Base-by-base conservation (phyloP, 2,888 invertebrate species). In the Dolomedes plantarius region DNA sequence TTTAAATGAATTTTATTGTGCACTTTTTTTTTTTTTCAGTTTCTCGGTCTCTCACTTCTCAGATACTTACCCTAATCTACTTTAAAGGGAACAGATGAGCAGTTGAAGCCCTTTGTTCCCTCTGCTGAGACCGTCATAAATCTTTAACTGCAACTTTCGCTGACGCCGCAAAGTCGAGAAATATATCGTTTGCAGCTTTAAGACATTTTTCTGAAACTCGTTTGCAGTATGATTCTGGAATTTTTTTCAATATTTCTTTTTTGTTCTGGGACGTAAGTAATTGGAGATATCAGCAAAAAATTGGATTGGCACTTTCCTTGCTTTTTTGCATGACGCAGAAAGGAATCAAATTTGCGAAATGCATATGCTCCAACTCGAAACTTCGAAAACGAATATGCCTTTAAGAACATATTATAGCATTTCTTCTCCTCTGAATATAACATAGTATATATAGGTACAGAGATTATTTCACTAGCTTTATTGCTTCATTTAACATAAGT, bases 91-190 rank as follows among this genome's bases (percentile, higher is more conserved):
- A 23, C 56, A 23, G 23, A 56, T 23, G 41, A 46, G 16, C 3
- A 56, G 23, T 16, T 56, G 23, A 56, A 56, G 56, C 19, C 23
- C 23, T 56, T 56, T 56, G 56, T 56, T 56, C 56, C 23, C 65
- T 1, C 16, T 65, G 65, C 65, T 65, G 65, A 65, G 28, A 31
- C 65, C 29, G 65, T 13, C 31, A 65, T 31, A 65, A 65, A 65
- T 56, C 56, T 23, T 56, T 56, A 56, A 65, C 65, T 65, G 65
- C n/a, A 29, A 29, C 11, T 65, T 65, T 65, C 31, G 65, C 65
- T 65, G 65, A 65, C 65, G 29, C 65, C 29, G 65, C 65, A 65
- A 1, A 31, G 65, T 65, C 56, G 56, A 56, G 56, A 56, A 56
- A 56, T 56, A 56, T 56, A 56, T 19, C 23, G n/a, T 56, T 56